Conservation (phyloP, 2,888 invertebrate species). For the Caenorhabditis sp. region DNA sequence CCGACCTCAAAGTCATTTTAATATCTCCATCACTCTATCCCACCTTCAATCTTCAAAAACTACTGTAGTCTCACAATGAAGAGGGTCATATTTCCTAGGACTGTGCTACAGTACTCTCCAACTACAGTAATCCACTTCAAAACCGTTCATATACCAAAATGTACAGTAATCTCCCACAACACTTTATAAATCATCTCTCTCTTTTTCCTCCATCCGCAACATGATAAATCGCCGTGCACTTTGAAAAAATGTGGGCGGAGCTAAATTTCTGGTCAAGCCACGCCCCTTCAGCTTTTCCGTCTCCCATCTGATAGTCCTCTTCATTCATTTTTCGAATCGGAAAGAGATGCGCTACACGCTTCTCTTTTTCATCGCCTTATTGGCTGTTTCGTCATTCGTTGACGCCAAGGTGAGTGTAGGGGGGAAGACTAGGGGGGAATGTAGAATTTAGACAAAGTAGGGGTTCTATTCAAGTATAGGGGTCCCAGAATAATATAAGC, state of each 20-base stretch:
- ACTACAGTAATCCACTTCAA: no score
- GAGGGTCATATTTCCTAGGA: no score
- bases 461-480: neutral
- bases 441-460: neutral
- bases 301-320: neutral
- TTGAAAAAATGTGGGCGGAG: neutral
- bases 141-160: no score
- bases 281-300: constrained; percentile 7
- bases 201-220: no score
- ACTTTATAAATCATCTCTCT: no score
- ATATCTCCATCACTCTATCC: no score
- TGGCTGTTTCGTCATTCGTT: constrained; percentile 27
- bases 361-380: constrained; percentile 29
- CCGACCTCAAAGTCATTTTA: no score
- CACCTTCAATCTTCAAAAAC: no score
- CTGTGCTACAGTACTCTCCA: no score
- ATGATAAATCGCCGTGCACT: neutral
- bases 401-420: constrained; percentile 29
- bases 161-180: no score
- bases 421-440: neutral
- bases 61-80: no score
- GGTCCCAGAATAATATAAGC: no score
- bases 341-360: constrained; percentile 38
- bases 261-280: neutral
- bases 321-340: constrained; percentile 6